phyloP scores from a whole-genome alignment of 2,113 vertebrate genomes.

The Solea senegalensis region DNA sequence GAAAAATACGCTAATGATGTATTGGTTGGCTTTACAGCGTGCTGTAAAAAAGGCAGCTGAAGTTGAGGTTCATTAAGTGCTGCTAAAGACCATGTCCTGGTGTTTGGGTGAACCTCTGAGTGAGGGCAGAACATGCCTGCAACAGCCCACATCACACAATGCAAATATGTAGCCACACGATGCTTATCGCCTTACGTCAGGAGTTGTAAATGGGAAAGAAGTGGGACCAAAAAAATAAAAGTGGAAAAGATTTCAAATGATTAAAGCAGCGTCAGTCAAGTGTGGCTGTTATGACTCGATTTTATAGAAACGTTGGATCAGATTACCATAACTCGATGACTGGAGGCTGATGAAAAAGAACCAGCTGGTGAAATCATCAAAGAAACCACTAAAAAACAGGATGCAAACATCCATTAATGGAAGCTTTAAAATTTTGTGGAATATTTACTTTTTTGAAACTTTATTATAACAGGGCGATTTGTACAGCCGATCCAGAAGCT shows the following conservation, averaged over 20 bases:
- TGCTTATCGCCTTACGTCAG: slow-evolving; percentile 36
- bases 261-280: background rate
- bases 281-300: slow-evolving; percentile 9
- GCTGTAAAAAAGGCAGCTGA: slow-evolving; percentile 35
- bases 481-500: background rate
- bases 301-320: slow-evolving; percentile 31
- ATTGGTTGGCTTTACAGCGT: slow-evolving; percentile 42
- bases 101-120: slow-evolving; percentile 45
- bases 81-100: slow-evolving; percentile 36
- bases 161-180: slow-evolving; percentile 30
- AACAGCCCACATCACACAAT: slow-evolving; percentile 51
- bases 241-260: background rate
- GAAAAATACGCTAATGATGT: slow-evolving; percentile 31
- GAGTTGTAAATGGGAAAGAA: slow-evolving; percentile 7
- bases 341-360: slow-evolving; percentile 32
- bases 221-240: slow-evolving; percentile 22
- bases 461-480: slow-evolving; percentile 10
- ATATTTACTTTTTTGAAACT: slow-evolving; percentile 9
- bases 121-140: slow-evolving; percentile 27
- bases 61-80: slow-evolving; percentile 44
- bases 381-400: slow-evolving; percentile 26
- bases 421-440: background rate
- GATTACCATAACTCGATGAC: background rate
- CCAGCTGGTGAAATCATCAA: slow-evolving; percentile 22
- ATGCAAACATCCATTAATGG: slow-evolving; percentile 34